Evolutionary conservation across 1,140 invertebrate genomes (phyloP), one percentile per base, ranked within the genome.

Genomic region (Metaphire vulgaris): DNA sequence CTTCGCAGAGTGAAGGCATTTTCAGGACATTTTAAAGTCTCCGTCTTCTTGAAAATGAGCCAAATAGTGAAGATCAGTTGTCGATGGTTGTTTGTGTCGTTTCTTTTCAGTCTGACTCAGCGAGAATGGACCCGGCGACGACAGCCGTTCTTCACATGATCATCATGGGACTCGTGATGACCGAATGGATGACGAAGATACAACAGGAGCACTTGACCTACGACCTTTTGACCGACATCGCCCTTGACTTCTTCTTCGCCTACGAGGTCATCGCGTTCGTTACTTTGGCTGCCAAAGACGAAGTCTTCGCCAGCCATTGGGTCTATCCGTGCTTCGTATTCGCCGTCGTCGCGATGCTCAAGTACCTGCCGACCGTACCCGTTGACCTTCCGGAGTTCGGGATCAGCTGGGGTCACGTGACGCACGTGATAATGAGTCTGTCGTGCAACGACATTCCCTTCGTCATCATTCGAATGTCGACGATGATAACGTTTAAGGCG

Each of bases 191-290:
- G 15, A 33, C 71, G 29, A 72, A 72, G 71, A 33, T 72, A 6
- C 15, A 33, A 14, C 29, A 72, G 29, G 71, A 72, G 29, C 71
- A 31, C 31, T 16, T 72, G 15, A 72, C 71, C 28, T 72, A 14
- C 33, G 71, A 72, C 71, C 71, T 72, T 12, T 15, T 72, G 12
- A 34, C 29, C 12, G 71, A 29, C 71, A 72, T 72, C 29, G 33
- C 71, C 12, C 15, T 56, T 15, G 71, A 72, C 71, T 72, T 72
- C 33, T 72, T 72, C 71, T 72, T 72, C 33, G 71, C 71, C 71
- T 72, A 72, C 34, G 71, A 72, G 29, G 71, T 72, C 71, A 72
- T 72, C 33, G 28, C 28, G 6, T 72, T 72, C 33, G 34, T 72
- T 28, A 56, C 28, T 29, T 33, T 72, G 28, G 6, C 71, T 12